phyloP scores from a whole-genome alignment of 2,113 vertebrate genomes.

The Lathamus discolor region DNA sequence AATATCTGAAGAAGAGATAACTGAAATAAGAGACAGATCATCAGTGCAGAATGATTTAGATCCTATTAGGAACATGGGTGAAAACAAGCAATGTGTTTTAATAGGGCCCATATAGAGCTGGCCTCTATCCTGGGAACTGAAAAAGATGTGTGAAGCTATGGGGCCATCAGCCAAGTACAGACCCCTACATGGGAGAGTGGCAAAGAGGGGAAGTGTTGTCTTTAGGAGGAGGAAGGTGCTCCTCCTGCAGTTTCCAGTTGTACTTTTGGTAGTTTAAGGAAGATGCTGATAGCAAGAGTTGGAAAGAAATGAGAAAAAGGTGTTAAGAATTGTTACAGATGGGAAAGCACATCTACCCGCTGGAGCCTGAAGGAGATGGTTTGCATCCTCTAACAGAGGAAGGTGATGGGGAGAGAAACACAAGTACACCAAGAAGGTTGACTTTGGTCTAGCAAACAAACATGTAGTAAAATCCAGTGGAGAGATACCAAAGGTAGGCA shows the following conservation, averaged over 20 bases:
- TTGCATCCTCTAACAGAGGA: not conserved
- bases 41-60: not conserved
- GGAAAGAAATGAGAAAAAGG: not conserved
- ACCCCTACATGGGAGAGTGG: not conserved
- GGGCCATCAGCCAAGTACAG: not conserved
- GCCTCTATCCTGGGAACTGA: rapidly evolving
- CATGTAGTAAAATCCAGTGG: not conserved
- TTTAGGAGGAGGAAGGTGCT: not conserved
- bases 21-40: not conserved
- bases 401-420: not conserved
- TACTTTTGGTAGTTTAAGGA: not conserved
- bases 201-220: not conserved
- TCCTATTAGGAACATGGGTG: not conserved
- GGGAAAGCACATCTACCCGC: not conserved
- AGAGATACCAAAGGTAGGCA: not conserved
- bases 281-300: not conserved
- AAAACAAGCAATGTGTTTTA: not conserved
- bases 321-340: not conserved
- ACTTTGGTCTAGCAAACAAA: not conserved
- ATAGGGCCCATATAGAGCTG: not conserved
- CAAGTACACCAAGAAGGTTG: not conserved
- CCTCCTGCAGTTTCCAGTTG: not conserved
- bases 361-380: not conserved
- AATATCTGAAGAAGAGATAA: not conserved
- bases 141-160: not conserved